Base-by-base conservation (phyloP, 1,140 invertebrate species). In the Solen grandis region DNA sequence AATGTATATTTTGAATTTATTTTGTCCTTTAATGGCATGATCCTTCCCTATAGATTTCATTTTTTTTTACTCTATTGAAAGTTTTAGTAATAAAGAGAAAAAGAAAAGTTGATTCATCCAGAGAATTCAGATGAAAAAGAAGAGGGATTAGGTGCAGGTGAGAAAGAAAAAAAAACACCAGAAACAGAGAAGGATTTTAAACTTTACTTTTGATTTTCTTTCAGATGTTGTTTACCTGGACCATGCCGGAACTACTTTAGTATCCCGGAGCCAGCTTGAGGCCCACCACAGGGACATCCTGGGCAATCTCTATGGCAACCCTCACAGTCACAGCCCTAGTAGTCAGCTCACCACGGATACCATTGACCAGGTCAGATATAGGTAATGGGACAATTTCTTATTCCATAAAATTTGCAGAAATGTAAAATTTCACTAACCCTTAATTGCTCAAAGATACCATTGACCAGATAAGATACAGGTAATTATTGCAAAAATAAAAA, bases 161-260 rank as follows among this genome's bases (percentile, higher is more conserved):
- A n/a, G n/a, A n/a, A n/a, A n/a, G n/a, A n/a, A n/a, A n/a, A n/a
- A n/a, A n/a, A n/a, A n/a, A n/a, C n/a, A n/a, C n/a, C n/a, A n/a
- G n/a, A n/a, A n/a, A n/a, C n/a, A n/a, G n/a, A n/a, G n/a, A n/a
- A n/a, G n/a, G n/a, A n/a, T n/a, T n/a, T n/a, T n/a, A n/a, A n/a
- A n/a, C n/a, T n/a, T n/a, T n/a, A n/a, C n/a, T n/a, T n/a, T n/a
- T n/a, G n/a, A n/a, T n/a, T n/a, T n/a, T n/a, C n/a, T 78, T 78
- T 36, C 84, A 91, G 90, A 84, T 36, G 93, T 94, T 87, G 95
- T 94, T 74, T 99, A 98, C 92, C 93, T 99, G 84, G 98, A 99
- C 92, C 96, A 99, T 94, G 96, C 96, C 50, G 97, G 97, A 25
- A 94, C 97, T 25, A 95, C 96, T 29, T 91, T 98, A 35, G 98